Percentiles rank a stretch among this genome's conserved stretches.
Evolutionary conservation across 2,888 invertebrate genomes (phyloP).

Genomic region (Eupeodes luniger): DNA sequence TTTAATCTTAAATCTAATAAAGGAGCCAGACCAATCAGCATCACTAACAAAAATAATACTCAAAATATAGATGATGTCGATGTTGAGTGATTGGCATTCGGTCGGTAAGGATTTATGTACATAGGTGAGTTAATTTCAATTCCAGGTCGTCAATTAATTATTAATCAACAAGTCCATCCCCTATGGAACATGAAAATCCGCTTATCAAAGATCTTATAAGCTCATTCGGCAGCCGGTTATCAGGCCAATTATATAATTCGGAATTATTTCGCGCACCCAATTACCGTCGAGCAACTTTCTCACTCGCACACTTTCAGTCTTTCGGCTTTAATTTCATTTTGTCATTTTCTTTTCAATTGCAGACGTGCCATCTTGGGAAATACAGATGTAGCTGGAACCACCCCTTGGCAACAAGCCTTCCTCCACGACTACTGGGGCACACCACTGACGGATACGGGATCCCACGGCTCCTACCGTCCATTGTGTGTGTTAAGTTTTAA

Average conservation of each 20-base stretch:
- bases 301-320: constrained; percentile 40
- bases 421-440: constrained; percentile 99
- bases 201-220: constrained; percentile 56
- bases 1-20: too few relatives aligned
- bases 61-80: not conserved
- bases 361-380: constrained; percentile 98
- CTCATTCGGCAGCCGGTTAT: constrained; percentile 50
- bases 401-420: constrained; percentile 92
- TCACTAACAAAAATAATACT: not conserved
- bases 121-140: constrained; percentile 47
- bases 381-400: constrained; percentile 94
- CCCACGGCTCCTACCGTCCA: constrained; percentile 98
- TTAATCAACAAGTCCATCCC: constrained; percentile 52
- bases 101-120: not conserved
- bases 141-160: constrained; percentile 34
- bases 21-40: not conserved
- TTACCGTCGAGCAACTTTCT: constrained; percentile 39
- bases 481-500: constrained; percentile 95
- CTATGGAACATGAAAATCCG: constrained; percentile 47
- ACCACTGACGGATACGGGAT: constrained; percentile 94
- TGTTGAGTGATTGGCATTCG: constrained; percentile 32
- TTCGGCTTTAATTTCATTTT: constrained; percentile 29
- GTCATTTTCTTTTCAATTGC: constrained; percentile 84
- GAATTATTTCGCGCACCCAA: constrained; percentile 70
- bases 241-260: constrained; percentile 63